phyloP scores from a whole-genome alignment of 2,113 vertebrate genomes.

The Hydrolagus affinis region DNA sequence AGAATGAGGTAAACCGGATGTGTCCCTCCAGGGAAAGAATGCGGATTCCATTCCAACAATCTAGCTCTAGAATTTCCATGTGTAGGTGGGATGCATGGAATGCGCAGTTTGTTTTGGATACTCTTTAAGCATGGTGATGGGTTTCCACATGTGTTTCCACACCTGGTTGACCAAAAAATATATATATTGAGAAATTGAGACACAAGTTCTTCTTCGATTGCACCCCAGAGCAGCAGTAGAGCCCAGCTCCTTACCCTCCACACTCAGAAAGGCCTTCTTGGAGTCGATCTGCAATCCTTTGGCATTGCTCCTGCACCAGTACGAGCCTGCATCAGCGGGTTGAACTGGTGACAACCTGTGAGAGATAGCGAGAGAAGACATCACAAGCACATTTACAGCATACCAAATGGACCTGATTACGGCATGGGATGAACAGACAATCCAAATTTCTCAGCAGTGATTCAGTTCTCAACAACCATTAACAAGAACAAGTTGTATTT shows the following conservation, averaged over 20 bases:
- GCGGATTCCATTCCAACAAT: too few relatives aligned
- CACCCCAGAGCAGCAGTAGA: not conserved
- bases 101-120: not conserved
- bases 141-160: too few relatives aligned
- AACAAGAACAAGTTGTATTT: not conserved
- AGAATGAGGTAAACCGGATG: too few relatives aligned
- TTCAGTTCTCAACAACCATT: not conserved
- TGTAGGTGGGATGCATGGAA: not conserved
- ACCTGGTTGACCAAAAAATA: not conserved
- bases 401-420: not conserved
- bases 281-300: not conserved
- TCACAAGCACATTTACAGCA: not conserved
- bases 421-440: not conserved
- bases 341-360: not conserved
- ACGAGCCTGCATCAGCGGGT: conserved; percentile 11
- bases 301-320: not conserved
- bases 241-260: not conserved
- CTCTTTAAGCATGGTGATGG: not conserved
- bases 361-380: too few relatives aligned
- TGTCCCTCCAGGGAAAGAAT: too few relatives aligned
- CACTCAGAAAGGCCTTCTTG: not conserved
- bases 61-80: too few relatives aligned
- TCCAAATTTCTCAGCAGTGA: not conserved
- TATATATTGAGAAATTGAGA: too few relatives aligned
- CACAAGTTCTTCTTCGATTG: not conserved